Conservation (phyloP, 1,140 invertebrate species). For the Drosophila yakuba region DNA sequence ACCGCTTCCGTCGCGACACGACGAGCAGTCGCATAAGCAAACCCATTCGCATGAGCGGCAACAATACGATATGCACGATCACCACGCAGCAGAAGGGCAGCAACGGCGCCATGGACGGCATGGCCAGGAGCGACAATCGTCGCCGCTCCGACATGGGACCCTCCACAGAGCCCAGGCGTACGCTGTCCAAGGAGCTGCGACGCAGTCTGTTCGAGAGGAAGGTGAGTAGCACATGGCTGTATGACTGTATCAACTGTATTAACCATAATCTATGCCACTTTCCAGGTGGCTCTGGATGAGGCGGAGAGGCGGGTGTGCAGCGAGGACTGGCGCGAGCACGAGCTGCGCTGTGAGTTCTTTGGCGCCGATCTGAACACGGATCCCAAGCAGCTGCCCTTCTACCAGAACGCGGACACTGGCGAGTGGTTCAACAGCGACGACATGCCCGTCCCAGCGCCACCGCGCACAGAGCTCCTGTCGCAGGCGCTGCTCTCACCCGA, state of each 20-base stretch:
- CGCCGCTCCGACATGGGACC: slow-evolving; percentile 11
- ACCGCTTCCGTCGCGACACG: slow-evolving; percentile 80
- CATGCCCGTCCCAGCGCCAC: slow-evolving; percentile 82
- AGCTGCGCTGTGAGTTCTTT: slow-evolving; percentile 87
- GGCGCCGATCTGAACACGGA: slow-evolving; percentile 87
- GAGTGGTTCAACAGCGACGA: slow-evolving; percentile 86
- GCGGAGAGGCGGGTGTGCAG: slow-evolving; percentile 87
- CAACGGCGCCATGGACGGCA: slow-evolving; percentile 11
- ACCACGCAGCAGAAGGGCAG: slow-evolving; percentile 43
- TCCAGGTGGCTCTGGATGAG: slow-evolving; percentile 89
- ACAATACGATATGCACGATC: slow-evolving; percentile 62
- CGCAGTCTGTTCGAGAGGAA: slow-evolving; percentile 91
- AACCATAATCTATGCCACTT: neutral
- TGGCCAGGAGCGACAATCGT: slow-evolving; percentile 7
- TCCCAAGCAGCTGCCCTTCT: slow-evolving; percentile 86
- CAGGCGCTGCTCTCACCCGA: slow-evolving; percentile 49
- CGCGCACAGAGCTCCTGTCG: slow-evolving; percentile 81
- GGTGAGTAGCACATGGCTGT: slow-evolving; percentile 25
- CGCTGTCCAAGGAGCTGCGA: slow-evolving; percentile 81
- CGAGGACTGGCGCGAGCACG: slow-evolving; percentile 88
- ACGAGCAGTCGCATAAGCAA: slow-evolving; percentile 43
- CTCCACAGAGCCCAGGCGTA: slow-evolving; percentile 8
- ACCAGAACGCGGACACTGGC: slow-evolving; percentile 87
- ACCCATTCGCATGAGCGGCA: slow-evolving; percentile 58
- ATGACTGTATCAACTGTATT: no score